Evolutionary conservation across 2,888 invertebrate species (phyloP), one percentile per base, ranked within the genome.

Genomic region (Amphipoea lucens): DNA sequence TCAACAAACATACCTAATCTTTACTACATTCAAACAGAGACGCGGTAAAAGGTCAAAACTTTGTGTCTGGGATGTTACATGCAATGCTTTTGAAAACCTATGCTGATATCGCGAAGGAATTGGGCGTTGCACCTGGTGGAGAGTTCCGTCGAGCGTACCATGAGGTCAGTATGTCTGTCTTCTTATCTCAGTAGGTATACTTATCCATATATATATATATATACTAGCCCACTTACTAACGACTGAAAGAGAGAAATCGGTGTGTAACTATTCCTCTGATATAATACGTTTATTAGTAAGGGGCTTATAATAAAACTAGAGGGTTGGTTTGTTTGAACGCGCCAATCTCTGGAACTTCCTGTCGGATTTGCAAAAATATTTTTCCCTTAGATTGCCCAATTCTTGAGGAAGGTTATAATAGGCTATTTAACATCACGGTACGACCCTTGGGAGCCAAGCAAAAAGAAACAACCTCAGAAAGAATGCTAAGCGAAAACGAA

Each of bases 91-190:
- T 96, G 63, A 97, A 97, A 87, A 96, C 97, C 0, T 97, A 97
- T 74, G 97, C 97, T 45, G 97, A 97, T 81, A 95, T 97, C 62
- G 96, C 97, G 0, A 96, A 95, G 87, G 97, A 97, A 89, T 89
- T 97, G 69, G 97, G 96, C 2, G 97, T 97, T 1, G 97, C 97
- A 11, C 97, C 97, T 1, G 97, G 97, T 1, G 97, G 97, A 42
- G 97, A 97, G 87, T 97, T 97, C 84, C 92, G 97, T 72, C 92
- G 96, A 90, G 97, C 97, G 12, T 97, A 96, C 88, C 96, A 96
- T 57, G 97, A 97, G 94, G 97, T 96, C 78, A 62, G 84, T 81
- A n/a, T 29, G 29, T 29, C 29, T n/a, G n/a, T n/a, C n/a, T n/a
- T n/a, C n/a, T 29, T 29, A 29, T 29, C 29, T 29, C 29, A 29